Base-by-base conservation (phyloP, 1,140 invertebrate genomes). In the Teleogryllus occipitalis region DNA sequence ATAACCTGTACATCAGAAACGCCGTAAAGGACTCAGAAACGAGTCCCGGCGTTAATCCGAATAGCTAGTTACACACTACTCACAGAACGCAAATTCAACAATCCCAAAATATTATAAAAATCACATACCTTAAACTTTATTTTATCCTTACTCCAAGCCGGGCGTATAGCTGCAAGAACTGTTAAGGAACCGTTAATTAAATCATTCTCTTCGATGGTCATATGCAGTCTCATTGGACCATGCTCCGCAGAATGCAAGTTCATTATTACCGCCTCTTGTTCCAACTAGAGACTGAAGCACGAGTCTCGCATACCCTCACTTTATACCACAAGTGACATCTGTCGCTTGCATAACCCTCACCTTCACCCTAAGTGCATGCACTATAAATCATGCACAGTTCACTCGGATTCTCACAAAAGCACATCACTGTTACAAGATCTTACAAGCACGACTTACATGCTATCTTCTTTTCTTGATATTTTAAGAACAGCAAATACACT, bases 91-190 rank as follows among this genome's bases (percentile, higher is more conserved):
- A 74, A n/a, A 74, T 74, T 74, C 21, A 18, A n/a, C 18, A 75
- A 27, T 3, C 12, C 46, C 27, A 39, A 39, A 39, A 39, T 39
- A 39, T 39, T 39, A 39, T 39, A 39, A 39, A 39, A 8, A 73
- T 21, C 22, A 79, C 78, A 74, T 22, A 79, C 78, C 74, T 79
- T 79, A 27, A 75, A 79, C 27, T 75, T 79, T n/a, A 79, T 46
- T 2, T 75, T 74, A 22, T 79, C 78, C 47, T 75, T 79, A 39
- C 21, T 15, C 78, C 78, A 79, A 21, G 46, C 47, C 12, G 78
- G 78, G 39, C 78, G 27, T 12, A 79, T 79, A 7, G 73, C 48
- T 39, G 18, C 73, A 15, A 79, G 47, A 4, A 79, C 78, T 21
- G 10, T 75, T 18, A 49, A 14, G 7, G 78, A 74, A 15, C 78